Evolutionary conservation across 2,888 invertebrate genomes (phyloP), one percentile per base, ranked within the genome.

Genomic region (Chaetogeoica ovagalla): DNA sequence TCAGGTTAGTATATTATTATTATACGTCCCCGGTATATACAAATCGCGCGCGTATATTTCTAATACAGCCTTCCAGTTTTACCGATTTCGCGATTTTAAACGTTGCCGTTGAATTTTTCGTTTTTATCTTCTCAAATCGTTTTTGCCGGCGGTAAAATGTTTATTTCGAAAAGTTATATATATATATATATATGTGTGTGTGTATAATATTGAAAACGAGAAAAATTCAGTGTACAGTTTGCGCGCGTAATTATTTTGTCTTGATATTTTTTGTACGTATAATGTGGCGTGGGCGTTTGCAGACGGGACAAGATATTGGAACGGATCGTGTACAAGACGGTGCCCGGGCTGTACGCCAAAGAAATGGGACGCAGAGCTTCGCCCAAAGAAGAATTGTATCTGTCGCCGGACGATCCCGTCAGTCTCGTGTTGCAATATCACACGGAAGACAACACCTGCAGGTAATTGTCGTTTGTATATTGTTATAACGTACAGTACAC

Each of bases 311-410:
- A 90, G 84, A 91, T 91, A 74, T 87, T 93, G 72, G 93, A 93
- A 86, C 91, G 91, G 86, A 89, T 93, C 84, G 92, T 93, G 76
- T 93, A 93, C 87, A 93, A 93, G 87, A 86, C 93, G 84, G 92
- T 93, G 82, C 93, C 93, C 82, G 91, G 91, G 82, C 88, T 93
- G 82, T 92, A 90, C 86, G 90, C 91, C 87, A 90, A 91, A 91
- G 93, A 93, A 86, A 90, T 91, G 77, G 63, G 39, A 9, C 60
- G 70, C 15, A 79, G 77, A 30, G 15, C 66, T 23, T 88, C 88
- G 82, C 89, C 89, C 65, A 85, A 88, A 55, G 88, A 88, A 77
- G 89, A 90, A 71, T 89, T 91, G 84, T 89, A 92, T 82, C 89
- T 90, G 84, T 89, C 91, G 39, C 90, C 91, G 2, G 92, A 92